Evolutionary conservation across 1,140 invertebrate species (phyloP).

Genomic region (Drosophila oshimai): DNA sequence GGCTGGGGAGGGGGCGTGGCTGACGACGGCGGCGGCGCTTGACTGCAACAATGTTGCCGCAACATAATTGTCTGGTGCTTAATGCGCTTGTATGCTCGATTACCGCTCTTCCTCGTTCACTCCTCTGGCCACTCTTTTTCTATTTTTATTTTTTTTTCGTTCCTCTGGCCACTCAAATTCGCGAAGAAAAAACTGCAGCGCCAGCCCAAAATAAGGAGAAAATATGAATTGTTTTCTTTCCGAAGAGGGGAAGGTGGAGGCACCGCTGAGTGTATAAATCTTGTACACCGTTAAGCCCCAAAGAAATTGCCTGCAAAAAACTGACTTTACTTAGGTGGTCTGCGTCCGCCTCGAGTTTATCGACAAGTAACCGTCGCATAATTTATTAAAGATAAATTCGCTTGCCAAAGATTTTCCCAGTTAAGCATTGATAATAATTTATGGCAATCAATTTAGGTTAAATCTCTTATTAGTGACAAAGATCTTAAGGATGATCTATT

Average conservation of each 20-base stretch:
- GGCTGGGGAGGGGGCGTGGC: constrained; percentile 7
- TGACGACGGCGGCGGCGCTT: constrained; percentile 18
- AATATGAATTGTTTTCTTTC: constrained; percentile 44
- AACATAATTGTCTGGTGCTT: constrained; percentile 57
- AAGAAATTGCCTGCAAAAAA: not conserved
- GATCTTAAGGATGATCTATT: not conserved
- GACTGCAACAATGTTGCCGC: constrained; percentile 57
- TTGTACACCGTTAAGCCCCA: not conserved
- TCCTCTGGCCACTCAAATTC: constrained; percentile 3
- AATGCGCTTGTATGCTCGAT: constrained; percentile 57
- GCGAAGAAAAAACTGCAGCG: constrained; percentile 22
- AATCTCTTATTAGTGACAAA: not conserved
- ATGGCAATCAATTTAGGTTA: not conserved
- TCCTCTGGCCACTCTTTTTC: not conserved
- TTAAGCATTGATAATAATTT: not conserved
- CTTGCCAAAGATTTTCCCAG: not conserved
- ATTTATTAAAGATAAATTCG: too few species aligned
- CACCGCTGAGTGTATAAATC: constrained; percentile 26
- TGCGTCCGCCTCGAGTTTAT: constrained; percentile 11
- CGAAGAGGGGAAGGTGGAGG: too few species aligned
- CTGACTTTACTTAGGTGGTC: constrained; percentile 21
- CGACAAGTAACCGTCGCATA: constrained; percentile 30
- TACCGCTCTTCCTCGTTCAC: constrained; percentile 13
- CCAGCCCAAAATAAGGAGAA: constrained; percentile 37
- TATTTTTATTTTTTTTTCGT: too few species aligned